A percentile compares a stretch with the other conserved stretches of the same genome.
Evolutionary conservation across 1,140 invertebrate genomes (phyloP).

Genomic region (Drosophila sechellia): DNA sequence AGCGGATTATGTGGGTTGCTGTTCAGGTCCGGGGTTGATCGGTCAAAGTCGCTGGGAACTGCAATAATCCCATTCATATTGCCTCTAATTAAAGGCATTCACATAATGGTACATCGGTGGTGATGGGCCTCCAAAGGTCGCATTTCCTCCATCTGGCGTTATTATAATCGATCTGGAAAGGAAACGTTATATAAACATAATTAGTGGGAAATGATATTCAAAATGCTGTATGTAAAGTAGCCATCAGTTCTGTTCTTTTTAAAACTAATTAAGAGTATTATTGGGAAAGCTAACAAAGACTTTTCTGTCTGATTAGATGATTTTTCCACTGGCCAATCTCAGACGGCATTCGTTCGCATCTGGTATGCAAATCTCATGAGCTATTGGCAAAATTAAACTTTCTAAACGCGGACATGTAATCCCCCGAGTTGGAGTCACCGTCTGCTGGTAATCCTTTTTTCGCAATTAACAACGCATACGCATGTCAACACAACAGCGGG

Average conservation of each 20-base stretch:
- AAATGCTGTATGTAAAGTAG: too few relatives aligned
- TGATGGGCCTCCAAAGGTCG: conserved; percentile 10
- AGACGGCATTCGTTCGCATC: conserved; percentile 4
- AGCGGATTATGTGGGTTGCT: conserved; percentile 45
- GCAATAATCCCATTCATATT: conserved; percentile 49
- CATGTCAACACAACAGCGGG: conserved; percentile 74
- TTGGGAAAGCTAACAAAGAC: too few relatives aligned
- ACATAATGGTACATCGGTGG: background rate
- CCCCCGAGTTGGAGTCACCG: conserved; percentile 39
- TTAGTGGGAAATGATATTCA: background rate
- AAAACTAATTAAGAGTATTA: too few relatives aligned
- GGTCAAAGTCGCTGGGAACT: conserved; percentile 3
- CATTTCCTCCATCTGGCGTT: conserved; percentile 18
- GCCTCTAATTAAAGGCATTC: conserved; percentile 33
- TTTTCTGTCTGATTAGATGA: background rate
- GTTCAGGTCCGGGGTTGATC: conserved; percentile 17
- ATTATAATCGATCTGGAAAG: background rate
- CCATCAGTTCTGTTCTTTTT: too few relatives aligned
- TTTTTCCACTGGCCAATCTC: conserved; percentile 3
- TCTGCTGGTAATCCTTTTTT: conserved; percentile 72
- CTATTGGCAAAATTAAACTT: conserved; percentile 73
- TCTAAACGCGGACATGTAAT: conserved; percentile 72
- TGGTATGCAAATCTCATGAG: conserved; percentile 57
- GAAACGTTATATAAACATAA: background rate
- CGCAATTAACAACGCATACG: conserved; percentile 84